A percentile compares a stretch with the other conserved stretches of the same genome.
These are phyloP conservation scores for Rhabdomys pumilio DNA, from an alignment of 2,797 vertebrate genomes.

Conservation along the genomic window DNA sequence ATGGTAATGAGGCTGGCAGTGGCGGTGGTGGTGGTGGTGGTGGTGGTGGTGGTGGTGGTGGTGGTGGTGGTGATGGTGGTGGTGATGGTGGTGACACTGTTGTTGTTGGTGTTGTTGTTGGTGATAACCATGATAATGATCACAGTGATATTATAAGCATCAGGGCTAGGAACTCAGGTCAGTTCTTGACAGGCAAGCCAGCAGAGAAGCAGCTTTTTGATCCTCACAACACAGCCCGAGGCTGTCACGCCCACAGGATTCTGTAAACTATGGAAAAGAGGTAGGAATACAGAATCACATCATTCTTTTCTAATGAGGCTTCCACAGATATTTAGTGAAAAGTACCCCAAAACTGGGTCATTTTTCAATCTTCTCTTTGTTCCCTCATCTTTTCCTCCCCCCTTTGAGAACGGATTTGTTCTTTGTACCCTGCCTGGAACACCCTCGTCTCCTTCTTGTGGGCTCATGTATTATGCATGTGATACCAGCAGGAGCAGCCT, in stretches of 20 bases:
- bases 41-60: not conserved
- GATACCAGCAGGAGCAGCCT: slow-evolving; percentile 64
- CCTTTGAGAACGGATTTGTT: slow-evolving; percentile 62
- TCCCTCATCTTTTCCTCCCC: slow-evolving; percentile 14
- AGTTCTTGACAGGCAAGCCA: not conserved
- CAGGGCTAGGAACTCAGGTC: not conserved
- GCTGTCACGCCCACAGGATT: slow-evolving; percentile 11
- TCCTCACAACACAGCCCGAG: not conserved
- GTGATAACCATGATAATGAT: not conserved
- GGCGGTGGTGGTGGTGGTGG: no score
- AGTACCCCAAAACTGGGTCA: slow-evolving; percentile 1
- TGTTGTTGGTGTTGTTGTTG: accelerated
- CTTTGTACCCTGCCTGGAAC: slow-evolving; percentile 73
- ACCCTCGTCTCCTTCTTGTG: slow-evolving; percentile 54
- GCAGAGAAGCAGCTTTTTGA: not conserved
- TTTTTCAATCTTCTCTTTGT: slow-evolving; percentile 75
- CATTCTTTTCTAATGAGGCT: slow-evolving; percentile 62
- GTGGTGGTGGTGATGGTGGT: not conserved
- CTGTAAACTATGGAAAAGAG: not conserved
- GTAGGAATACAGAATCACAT: slow-evolving; percentile 33
- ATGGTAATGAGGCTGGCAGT: not conserved
- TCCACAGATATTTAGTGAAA: slow-evolving; percentile 58
- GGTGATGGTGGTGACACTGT: no score
- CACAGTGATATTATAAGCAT: not conserved
- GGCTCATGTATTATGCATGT: slow-evolving; percentile 81